Evolutionary conservation across 92 coral and sea anemone genomes (phyloP), one percentile per base, ranked within the genome.

Genomic region (Actinernus sp.): DNA sequence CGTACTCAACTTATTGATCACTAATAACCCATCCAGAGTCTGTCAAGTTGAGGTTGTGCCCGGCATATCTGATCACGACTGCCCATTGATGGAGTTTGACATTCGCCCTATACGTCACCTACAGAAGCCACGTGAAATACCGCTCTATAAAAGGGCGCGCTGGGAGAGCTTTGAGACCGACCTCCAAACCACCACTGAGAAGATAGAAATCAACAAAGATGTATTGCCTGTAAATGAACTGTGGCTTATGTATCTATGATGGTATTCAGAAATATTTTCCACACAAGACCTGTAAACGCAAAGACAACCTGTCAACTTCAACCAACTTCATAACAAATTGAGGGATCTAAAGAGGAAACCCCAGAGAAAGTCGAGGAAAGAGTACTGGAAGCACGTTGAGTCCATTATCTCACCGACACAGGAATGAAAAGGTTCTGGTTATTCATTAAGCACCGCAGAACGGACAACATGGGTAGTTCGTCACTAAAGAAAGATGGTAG

Each of bases 51-150:
- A 14, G 25, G 62, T 75, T 19, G 24, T 83, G 3, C 73, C 81
- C 10, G 82, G 82, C 19, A 58, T 82, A 12, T 74, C 88, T 31
- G 85, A 78, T 55, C 85, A 78, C 51, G 85, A 78, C 61, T 78
- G 85, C 78, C 78, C 85, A 4, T 49, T 78, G 16, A 24, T 68
- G 11, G 61, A 40, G 9, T 25, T 69, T 16, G 71, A 78, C 53
- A 54, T 57, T 19, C 68, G 37, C 34, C 85, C 78, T 14, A 58
- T 82, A 82, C 63, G 89, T n/a, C 37, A 82, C 70, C 52, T 3
- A 16, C 89, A 70, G 66, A 52, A 1, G 9, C 83, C 78, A 11
- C 50, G 83, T n/a, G 43, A 80, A 53, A 73, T 86, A 54, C 88
- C 92, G 26, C 67, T 76, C 8, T 39, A 57, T 20, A 24, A 2